Evolutionary conservation across 2,888 invertebrate genomes (phyloP).

Genomic region (Acleris emargana): DNA sequence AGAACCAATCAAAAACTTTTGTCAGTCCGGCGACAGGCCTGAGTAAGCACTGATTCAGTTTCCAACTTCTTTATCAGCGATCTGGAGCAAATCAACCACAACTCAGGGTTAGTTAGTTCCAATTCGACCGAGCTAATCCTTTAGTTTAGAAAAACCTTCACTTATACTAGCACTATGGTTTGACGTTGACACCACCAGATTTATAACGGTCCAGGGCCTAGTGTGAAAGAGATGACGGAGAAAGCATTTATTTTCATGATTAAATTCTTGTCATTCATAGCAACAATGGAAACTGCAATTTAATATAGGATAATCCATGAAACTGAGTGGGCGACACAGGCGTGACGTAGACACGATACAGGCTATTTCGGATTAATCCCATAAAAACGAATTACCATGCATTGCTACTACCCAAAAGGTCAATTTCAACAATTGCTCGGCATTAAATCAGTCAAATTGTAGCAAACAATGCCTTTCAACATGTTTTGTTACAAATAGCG

Average conservation of each 20-base stretch:
- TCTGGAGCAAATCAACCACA: conserved; percentile 8
- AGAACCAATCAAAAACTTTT: conserved; percentile 25
- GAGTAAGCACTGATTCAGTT: conserved; percentile 25
- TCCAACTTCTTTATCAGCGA: conserved; percentile 5
- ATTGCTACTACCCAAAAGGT: conserved; percentile 48
- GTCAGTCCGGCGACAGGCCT: conserved; percentile 15
- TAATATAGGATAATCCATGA: conserved; percentile 13
- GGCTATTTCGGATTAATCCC: conserved; percentile 51
- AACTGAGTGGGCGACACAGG: conserved; percentile 13
- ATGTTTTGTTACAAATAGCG: conserved; percentile 1
- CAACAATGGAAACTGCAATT: conserved; percentile 5
- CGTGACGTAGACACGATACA: conserved; percentile 1
- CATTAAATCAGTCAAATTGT: not conserved
- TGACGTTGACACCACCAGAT: conserved; percentile 4
- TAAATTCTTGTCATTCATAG: conserved; percentile 4
- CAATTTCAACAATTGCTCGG: conserved; percentile 43
- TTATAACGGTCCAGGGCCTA: conserved; percentile 20
- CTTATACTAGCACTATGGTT: conserved; percentile 4
- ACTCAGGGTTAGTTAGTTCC: conserved; percentile 15
- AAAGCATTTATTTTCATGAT: conserved; percentile 7
- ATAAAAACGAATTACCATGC: conserved; percentile 46
- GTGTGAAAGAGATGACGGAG: conserved; percentile 14
- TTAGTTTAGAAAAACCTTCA: conserved; percentile 2
- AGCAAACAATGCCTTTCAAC: no score
- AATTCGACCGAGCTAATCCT: conserved; percentile 12